Conservation (phyloP, 2,797 vertebrate genomes). For the Sylvia borin region DNA sequence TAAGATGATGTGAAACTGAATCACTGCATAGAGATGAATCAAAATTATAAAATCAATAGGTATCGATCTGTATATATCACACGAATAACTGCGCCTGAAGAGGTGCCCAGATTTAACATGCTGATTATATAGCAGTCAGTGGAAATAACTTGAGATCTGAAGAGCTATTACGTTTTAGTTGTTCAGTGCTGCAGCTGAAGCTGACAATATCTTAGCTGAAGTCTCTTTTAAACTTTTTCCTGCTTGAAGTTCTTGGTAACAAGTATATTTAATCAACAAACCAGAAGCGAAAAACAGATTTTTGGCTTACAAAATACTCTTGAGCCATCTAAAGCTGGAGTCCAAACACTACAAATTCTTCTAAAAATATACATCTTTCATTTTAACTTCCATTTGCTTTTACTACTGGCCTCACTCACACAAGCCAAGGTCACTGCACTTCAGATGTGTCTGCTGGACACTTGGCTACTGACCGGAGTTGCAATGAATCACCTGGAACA, state of each 20-base stretch:
- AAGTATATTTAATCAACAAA: slow-evolving; percentile 53
- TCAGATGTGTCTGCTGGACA: neutral
- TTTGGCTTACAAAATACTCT: slow-evolving; percentile 46
- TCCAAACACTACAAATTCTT: slow-evolving; percentile 21
- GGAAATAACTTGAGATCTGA: slow-evolving; percentile 42
- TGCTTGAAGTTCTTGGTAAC: slow-evolving; percentile 38
- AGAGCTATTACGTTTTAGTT: neutral
- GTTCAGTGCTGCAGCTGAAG: neutral
- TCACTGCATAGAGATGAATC: slow-evolving; percentile 53
- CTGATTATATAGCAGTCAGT: slow-evolving; percentile 51
- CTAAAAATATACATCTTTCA: slow-evolving; percentile 35
- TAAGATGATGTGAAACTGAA: slow-evolving; percentile 46
- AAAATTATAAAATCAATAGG: slow-evolving; percentile 74
- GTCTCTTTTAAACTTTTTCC: slow-evolving; percentile 2
- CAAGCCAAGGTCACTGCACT: neutral
- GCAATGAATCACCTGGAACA: neutral
- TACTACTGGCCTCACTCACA: neutral
- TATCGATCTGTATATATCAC: slow-evolving; percentile 71
- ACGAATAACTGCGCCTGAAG: slow-evolving; percentile 64
- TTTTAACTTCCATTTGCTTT: slow-evolving; percentile 12
- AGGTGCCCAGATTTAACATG: slow-evolving; percentile 57
- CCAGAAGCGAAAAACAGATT: neutral
- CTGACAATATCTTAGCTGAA: slow-evolving; percentile 11
- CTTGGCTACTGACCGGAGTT: neutral
- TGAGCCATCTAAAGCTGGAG: slow-evolving; percentile 18